These are phyloP conservation scores for Actenoides hombroni DNA, from an alignment of 2,113 vertebrate species.

Conservation along the genomic window DNA sequence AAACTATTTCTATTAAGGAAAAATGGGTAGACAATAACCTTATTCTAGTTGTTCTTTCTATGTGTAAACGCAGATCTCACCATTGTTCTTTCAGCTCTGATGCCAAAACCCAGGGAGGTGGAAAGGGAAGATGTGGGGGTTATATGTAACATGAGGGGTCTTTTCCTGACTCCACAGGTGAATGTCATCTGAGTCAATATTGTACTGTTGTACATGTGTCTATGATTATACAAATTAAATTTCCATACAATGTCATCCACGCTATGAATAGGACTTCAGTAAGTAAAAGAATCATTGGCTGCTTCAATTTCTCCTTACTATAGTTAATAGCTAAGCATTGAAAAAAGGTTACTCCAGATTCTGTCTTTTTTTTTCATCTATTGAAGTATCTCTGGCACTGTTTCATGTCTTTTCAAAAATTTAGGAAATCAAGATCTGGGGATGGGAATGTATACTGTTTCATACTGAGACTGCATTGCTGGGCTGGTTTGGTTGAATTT, in stretches of 20 bases:
- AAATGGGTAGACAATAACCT: background rate
- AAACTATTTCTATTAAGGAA: background rate
- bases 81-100: background rate
- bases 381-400: background rate
- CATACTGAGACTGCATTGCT: background rate
- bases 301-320: background rate
- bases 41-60: fast-evolving
- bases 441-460: background rate
- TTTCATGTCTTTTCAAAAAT: background rate
- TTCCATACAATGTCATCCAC: background rate
- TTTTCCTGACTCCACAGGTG: background rate
- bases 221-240: background rate
- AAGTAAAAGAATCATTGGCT: background rate
- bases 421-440: background rate
- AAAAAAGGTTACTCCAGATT: background rate
- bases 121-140: background rate
- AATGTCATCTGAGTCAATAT: background rate
- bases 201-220: background rate
- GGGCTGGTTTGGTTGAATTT: background rate
- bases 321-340: background rate
- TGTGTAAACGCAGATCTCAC: background rate
- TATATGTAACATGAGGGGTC: background rate
- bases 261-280: background rate
- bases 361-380: background rate
- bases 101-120: background rate